These are phyloP conservation scores for Rhea americana DNA, from an alignment of 2,113 vertebrate species.

Conservation along the genomic window DNA sequence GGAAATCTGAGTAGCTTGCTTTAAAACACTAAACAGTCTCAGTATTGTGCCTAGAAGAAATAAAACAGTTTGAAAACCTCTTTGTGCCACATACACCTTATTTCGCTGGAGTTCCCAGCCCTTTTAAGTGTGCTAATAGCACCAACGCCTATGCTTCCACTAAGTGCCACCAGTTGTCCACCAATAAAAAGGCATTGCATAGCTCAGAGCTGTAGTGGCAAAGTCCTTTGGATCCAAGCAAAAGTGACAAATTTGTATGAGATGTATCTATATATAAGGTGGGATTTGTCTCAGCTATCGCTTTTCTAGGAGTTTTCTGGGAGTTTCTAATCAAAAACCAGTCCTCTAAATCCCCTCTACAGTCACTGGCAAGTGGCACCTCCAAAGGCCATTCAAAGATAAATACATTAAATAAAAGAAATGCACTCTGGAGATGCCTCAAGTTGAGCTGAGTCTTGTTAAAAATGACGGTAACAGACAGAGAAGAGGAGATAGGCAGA, in stretches of 20 bases:
- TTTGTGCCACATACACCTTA: not conserved
- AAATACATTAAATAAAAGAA: no score
- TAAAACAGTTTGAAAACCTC: not conserved
- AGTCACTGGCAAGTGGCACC: not conserved
- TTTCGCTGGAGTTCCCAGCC: not conserved
- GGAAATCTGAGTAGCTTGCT: not conserved
- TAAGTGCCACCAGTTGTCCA: not conserved
- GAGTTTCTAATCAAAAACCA: not conserved
- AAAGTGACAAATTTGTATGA: not conserved
- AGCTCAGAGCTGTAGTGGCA: not conserved
- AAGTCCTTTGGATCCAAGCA: not conserved
- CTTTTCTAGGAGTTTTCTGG: not conserved
- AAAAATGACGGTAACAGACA: no score
- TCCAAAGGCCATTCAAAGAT: not conserved
- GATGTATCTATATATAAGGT: not conserved
- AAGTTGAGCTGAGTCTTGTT: no score
- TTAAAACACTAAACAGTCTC: not conserved
- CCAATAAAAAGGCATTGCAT: not conserved
- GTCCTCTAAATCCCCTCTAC: not conserved
- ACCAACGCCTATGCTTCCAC: no score
- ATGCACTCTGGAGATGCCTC: no score
- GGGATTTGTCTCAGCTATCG: not conserved
- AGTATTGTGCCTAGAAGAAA: not conserved
- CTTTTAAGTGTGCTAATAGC: not conserved
- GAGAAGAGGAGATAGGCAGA: no score